Base-by-base conservation (phyloP, 2,113 vertebrate genomes). In the Nannospalax galili region DNA sequence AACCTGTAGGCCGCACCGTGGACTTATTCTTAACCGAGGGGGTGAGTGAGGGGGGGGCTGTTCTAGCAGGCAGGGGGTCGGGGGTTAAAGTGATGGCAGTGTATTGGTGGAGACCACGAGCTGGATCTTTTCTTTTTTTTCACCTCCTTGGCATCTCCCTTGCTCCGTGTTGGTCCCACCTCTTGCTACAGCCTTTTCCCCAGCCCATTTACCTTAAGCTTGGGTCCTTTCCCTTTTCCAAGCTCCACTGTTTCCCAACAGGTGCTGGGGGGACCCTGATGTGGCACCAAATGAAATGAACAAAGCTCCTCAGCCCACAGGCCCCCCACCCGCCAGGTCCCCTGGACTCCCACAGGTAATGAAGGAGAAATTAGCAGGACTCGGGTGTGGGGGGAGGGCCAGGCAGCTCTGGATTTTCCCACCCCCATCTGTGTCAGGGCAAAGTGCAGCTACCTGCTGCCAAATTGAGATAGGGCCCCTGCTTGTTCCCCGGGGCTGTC, bases 231-330 rank as follows among this genome's bases (percentile, higher is more conserved):
- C 60, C 78, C n/a, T 15, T 91, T 96, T 86, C 89, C 56, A 37
- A 93, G 93, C 75, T 35, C 90, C 79, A 30, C 80, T 95, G 62
- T 98, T 89, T 98, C 79, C 90, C 90, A 3, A 37, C 98, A 98
- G 98, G 98, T 98, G 98, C 98, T 98, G 84, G 98, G 98, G 98
- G 98, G 99, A 99, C 98, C 99, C 99, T 98, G 98, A 99, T 99
- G 99, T 98, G 98, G 99, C 99, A 99, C 99, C 99, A 99, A 99
- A 99, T 99, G 99, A 99, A 99, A 99, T 99, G 99, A 99, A 99
- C 99, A 99, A 99, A 99, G 99, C 99, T 98, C 99, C 99, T 98
- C 99, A 99, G 98, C 98, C 99, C 99, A 99, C 99, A 99, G 99
- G 99, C 99, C 99, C 99, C 99, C 97, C 99, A 99, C 98, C 99